These are phyloP conservation scores for Gobius niger DNA, from an alignment of 2,113 vertebrate genomes.

Conservation along the genomic window DNA sequence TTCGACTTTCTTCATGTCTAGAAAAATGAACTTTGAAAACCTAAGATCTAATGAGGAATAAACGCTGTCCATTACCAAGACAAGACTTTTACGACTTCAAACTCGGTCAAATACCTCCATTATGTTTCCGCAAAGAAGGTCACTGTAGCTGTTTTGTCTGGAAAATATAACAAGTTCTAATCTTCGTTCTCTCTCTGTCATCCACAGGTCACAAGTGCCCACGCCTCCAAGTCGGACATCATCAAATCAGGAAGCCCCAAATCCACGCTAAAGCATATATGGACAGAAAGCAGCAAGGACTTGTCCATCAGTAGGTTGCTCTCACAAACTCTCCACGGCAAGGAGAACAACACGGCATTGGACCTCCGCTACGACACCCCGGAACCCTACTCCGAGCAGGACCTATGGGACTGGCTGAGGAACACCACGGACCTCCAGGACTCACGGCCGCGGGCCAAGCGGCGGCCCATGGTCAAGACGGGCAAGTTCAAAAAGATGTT, in stretches of 20 bases:
- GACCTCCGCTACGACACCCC: constrained; percentile 95
- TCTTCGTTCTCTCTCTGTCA: constrained; percentile 40
- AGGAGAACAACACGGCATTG: constrained; percentile 94
- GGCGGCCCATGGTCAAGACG: constrained; percentile 97
- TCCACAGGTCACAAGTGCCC: constrained; percentile 85
- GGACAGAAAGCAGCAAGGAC: constrained; percentile 98
- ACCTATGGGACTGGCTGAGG: constrained; percentile 99
- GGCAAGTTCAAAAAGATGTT: constrained; percentile 99
- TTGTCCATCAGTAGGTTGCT: constrained; percentile 96
- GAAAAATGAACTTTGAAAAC: no score
- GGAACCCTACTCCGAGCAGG: constrained; percentile 97
- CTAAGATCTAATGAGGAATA: no score
- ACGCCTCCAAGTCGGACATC: constrained; percentile 89
- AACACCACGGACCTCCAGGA: constrained; percentile 96
- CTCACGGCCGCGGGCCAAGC: constrained; percentile 89
- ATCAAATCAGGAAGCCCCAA: constrained; percentile 92
- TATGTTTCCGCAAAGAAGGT: no score
- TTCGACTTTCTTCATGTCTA: no score
- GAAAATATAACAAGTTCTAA: constrained; percentile 11
- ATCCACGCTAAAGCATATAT: constrained; percentile 94
- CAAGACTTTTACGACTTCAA: no score
- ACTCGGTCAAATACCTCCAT: no score
- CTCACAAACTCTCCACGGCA: constrained; percentile 95
- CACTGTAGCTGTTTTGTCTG: no score
- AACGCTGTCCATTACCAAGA: no score